Conservation (phyloP, 2,113 vertebrate species). For the Tychaedon coryphoeus region DNA sequence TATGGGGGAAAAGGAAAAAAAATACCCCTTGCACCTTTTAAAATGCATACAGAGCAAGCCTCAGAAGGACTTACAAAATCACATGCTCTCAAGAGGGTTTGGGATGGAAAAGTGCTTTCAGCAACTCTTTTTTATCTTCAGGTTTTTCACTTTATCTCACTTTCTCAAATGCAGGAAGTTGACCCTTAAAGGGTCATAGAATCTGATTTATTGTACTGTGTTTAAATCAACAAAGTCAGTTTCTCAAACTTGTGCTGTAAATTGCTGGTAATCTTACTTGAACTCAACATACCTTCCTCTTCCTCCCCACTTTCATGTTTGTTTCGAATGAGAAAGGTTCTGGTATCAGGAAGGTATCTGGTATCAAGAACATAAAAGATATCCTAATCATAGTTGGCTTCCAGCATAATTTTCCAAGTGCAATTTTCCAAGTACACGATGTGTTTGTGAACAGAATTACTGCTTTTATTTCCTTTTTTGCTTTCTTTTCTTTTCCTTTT, state of each 20-base stretch:
- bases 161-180: conserved; percentile 9
- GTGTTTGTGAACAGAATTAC: background rate
- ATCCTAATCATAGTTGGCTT: background rate
- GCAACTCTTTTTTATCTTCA: conserved; percentile 29
- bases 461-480: fast-evolving
- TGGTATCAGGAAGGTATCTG: background rate
- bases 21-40: background rate
- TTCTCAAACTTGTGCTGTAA: background rate
- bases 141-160: conserved; percentile 16
- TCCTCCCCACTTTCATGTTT: background rate
- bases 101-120: conserved; percentile 19
- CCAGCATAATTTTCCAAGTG: background rate
- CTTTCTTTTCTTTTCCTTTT: too few species aligned
- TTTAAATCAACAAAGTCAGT: conserved; percentile 34
- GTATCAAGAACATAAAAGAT: background rate
- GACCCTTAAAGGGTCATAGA: background rate
- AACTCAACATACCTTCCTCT: background rate
- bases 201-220: conserved; percentile 8
- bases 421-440: background rate
- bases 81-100: conserved; percentile 11
- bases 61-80: background rate
- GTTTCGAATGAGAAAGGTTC: background rate
- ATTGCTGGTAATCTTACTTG: background rate
- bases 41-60: background rate
- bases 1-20: background rate